phyloP scores from a whole-genome alignment of 2,888 invertebrate species.

The Esperia sulphurella region DNA sequence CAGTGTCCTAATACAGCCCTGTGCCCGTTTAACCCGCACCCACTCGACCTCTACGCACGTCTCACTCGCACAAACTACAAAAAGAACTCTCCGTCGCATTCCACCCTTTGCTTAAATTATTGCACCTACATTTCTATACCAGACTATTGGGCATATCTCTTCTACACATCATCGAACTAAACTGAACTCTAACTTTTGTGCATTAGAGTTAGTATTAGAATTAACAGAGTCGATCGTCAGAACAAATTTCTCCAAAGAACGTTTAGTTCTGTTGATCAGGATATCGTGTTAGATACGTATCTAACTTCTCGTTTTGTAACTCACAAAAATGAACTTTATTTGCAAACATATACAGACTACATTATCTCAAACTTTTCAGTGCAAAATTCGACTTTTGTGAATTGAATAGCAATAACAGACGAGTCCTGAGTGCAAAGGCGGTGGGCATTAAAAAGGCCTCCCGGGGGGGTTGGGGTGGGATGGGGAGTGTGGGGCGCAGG shows the following conservation, averaged over 20 bases:
- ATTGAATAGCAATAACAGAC: conserved; percentile 40
- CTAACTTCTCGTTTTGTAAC: conserved; percentile 37
- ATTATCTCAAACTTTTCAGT: conserved; percentile 11
- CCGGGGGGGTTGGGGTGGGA: conserved; percentile 27
- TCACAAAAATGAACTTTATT: conserved; percentile 26
- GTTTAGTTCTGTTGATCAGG: conserved; percentile 46
- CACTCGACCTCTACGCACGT: conserved; percentile 74
- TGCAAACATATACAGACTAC: neutral
- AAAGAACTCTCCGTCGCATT: conserved; percentile 77
- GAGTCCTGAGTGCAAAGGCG: conserved; percentile 46
- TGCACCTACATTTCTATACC: conserved; percentile 58
- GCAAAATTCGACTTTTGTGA: conserved; percentile 56
- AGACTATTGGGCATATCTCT: conserved; percentile 39
- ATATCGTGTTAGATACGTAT: conserved; percentile 58
- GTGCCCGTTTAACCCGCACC: conserved; percentile 71
- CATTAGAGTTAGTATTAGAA: conserved; percentile 25
- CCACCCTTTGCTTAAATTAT: conserved; percentile 79
- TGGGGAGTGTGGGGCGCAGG: conserved; percentile 24
- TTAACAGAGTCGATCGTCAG: conserved; percentile 29
- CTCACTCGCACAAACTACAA: conserved; percentile 79
- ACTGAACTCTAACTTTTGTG: conserved; percentile 25
- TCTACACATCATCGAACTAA: conserved; percentile 25
- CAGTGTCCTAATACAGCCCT: conserved; percentile 40
- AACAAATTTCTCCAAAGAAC: conserved; percentile 65
- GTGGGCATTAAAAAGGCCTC: conserved; percentile 60